These are phyloP conservation scores for Agrochola lota DNA, from an alignment of 2,888 invertebrate species.

Conservation along the genomic window DNA sequence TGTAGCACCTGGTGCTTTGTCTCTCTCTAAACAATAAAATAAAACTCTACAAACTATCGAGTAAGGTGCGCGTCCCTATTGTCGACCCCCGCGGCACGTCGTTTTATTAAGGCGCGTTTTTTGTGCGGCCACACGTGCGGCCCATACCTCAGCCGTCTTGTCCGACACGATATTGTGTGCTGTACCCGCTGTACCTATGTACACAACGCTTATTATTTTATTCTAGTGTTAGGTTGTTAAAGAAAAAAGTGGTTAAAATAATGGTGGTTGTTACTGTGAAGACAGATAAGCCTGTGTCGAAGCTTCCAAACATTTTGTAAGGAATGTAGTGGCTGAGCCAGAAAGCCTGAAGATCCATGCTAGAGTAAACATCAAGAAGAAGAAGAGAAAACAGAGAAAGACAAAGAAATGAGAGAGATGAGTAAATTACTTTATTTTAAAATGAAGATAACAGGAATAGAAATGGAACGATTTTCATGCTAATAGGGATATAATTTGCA, in stretches of 20 bases:
- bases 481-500: neutral
- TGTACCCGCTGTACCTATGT: constrained; percentile 52
- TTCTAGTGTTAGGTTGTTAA: constrained; percentile 25
- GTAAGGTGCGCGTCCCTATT: constrained; percentile 71
- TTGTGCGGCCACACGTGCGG: constrained; percentile 88
- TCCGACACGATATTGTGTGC: constrained; percentile 66
- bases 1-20: neutral
- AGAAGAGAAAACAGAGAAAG: neutral
- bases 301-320: neutral
- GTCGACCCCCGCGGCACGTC: constrained; percentile 85
- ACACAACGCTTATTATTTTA: constrained; percentile 47
- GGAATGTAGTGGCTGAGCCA: neutral
- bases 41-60: constrained; percentile 26
- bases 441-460: neutral
- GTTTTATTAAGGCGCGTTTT: constrained; percentile 89
- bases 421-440: neutral
- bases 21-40: neutral
- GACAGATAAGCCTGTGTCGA: neutral
- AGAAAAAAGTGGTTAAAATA: constrained; percentile 6
- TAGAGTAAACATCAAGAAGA: neutral
- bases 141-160: constrained; percentile 81
- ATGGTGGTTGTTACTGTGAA: neutral
- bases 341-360: neutral
- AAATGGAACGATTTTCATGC: neutral
- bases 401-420: neutral